These are phyloP conservation scores for Drosophila paranaensis DNA, from an alignment of 2,888 invertebrate species.

Conservation along the genomic window DNA sequence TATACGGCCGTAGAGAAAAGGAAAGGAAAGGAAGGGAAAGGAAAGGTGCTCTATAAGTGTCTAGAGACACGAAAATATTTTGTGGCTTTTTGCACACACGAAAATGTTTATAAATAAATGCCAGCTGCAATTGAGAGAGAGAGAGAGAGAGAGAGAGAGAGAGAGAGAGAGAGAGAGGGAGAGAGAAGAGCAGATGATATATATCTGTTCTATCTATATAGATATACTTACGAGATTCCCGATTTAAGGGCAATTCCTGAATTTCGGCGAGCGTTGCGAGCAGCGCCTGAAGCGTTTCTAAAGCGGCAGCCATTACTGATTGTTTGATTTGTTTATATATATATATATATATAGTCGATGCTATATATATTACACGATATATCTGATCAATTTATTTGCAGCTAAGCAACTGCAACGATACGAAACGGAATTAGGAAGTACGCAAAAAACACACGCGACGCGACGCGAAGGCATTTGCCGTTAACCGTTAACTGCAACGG, in stretches of 20 bases:
- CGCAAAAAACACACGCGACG: slow-evolving; percentile 44
- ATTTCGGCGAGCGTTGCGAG: slow-evolving; percentile 76
- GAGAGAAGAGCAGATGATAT: neutral
- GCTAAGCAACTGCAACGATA: slow-evolving; percentile 46
- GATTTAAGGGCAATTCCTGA: slow-evolving; percentile 78
- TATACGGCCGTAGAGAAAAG: neutral
- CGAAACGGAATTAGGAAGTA: slow-evolving; percentile 48
- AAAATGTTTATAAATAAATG: slow-evolving; percentile 69
- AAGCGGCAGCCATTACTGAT: slow-evolving; percentile 77
- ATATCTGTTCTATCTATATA: slow-evolving; percentile 5
- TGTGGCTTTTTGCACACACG: slow-evolving; percentile 23
- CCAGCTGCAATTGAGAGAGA: slow-evolving; percentile 62
- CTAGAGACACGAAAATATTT: slow-evolving; percentile 6
- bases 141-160: neutral
- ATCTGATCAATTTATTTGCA: slow-evolving; percentile 10
- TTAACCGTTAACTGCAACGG: slow-evolving; percentile 72
- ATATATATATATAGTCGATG: slow-evolving; percentile 27
- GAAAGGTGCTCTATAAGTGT: slow-evolving; percentile 3
- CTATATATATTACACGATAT: slow-evolving; percentile 29
- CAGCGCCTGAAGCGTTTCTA: slow-evolving; percentile 76
- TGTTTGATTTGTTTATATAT: slow-evolving; percentile 22
- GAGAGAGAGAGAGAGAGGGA: neutral
- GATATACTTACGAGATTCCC: slow-evolving; percentile 81
- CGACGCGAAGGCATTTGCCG: slow-evolving; percentile 56
- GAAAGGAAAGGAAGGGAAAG: neutral